A percentile compares a stretch with the other conserved stretches of the same genome.
phyloP scores from a whole-genome alignment of 2,888 invertebrate species.

The Lobophora halterata region DNA sequence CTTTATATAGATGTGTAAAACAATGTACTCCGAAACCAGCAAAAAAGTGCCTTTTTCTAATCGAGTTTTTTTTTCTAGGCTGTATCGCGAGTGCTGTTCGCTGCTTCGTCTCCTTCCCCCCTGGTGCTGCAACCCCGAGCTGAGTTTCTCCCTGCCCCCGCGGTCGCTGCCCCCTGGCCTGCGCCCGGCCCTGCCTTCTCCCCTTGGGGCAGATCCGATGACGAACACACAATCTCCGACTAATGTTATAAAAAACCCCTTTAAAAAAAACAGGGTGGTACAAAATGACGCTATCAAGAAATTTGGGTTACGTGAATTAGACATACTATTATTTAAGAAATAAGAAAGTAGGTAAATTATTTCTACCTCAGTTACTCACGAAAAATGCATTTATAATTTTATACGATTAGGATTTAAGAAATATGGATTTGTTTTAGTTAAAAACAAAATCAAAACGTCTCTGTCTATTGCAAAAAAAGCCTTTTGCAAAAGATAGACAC shows the following conservation, averaged over 20 bases:
- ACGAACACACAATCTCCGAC: constrained; percentile 64
- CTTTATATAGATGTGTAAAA: too few species aligned
- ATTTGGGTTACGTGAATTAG: too few species aligned
- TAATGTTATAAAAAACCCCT: too few species aligned
- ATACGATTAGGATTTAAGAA: constrained; percentile 9
- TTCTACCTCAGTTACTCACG: constrained; percentile 5
- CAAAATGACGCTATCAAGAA: too few species aligned
- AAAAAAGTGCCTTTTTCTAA: too few species aligned
- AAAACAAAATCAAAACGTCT: constrained; percentile 16
- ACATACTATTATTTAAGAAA: neutral
- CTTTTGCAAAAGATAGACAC: constrained; percentile 16
- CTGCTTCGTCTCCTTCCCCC: constrained; percentile 63
- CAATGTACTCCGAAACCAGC: neutral
- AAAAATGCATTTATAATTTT: constrained; percentile 13
- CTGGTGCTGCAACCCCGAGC: constrained; percentile 72
- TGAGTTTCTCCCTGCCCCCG: constrained; percentile 63
- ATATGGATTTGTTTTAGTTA: constrained; percentile 16
- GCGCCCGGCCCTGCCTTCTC: constrained; percentile 65
- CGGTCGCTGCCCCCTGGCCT: constrained; percentile 64
- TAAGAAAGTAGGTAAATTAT: neutral
- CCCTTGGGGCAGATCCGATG: constrained; percentile 71
- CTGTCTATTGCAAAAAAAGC: constrained; percentile 14
- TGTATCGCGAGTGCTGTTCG: constrained; percentile 61
- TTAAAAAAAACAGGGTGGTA: neutral
- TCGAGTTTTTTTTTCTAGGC: constrained; percentile 46